Evolutionary conservation across 2,797 vertebrate species (phyloP).

Genomic region (Spondyliosoma cantharus): DNA sequence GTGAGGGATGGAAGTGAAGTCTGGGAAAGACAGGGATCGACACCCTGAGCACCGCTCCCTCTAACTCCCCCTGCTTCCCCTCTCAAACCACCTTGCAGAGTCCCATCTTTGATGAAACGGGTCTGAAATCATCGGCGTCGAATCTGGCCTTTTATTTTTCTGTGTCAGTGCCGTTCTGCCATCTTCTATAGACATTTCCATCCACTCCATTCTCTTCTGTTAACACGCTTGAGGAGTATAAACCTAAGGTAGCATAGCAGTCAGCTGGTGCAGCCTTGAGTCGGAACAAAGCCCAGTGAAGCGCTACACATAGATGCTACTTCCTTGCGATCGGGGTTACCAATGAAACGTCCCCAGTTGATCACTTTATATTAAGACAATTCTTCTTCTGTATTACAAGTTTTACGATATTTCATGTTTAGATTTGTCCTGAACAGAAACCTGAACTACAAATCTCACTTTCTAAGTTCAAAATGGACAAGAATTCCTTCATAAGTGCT

Average conservation of each 20-base stretch:
- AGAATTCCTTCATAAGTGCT: background rate
- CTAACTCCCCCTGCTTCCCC: background rate
- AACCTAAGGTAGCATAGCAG: no score
- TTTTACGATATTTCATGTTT: no score
- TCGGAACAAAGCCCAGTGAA: background rate
- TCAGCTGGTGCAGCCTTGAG: no score
- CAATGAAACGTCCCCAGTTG: no score
- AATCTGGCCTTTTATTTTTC: background rate
- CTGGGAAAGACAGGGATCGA: slow-evolving; percentile 71
- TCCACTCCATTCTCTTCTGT: background rate
- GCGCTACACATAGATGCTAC: no score
- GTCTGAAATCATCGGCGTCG: background rate
- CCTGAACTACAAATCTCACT: background rate
- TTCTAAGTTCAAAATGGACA: background rate
- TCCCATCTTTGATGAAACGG: slow-evolving; percentile 4
- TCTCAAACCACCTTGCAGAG: slow-evolving; percentile 25
- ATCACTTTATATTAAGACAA: no score
- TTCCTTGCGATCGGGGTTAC: no score
- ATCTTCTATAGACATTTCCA: background rate
- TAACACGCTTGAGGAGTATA: no score
- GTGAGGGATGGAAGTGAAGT: slow-evolving; percentile 76
- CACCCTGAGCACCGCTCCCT: slow-evolving; percentile 40
- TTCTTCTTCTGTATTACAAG: no score
- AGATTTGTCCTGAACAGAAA: no score
- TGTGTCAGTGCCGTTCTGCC: background rate